Evolutionary conservation across 2,888 invertebrate genomes (phyloP).

Genomic region (Mythimna albipuncta): DNA sequence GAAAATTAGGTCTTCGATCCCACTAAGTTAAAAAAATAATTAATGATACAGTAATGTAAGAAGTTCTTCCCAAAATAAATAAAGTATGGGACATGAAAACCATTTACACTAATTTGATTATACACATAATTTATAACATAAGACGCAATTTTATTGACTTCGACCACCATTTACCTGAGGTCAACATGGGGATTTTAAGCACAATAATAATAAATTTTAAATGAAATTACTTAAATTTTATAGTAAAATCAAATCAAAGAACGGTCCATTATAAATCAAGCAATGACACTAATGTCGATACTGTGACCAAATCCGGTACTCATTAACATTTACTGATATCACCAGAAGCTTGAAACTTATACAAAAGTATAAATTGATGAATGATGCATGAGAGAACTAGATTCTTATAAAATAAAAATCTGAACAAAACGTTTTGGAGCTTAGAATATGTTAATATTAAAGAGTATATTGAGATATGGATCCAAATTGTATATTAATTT

Average conservation of each 20-base stretch:
- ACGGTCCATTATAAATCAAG: constrained; percentile 78
- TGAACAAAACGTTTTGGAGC: constrained; percentile 64
- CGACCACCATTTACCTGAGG: constrained; percentile 37
- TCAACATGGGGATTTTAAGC: constrained; percentile 51
- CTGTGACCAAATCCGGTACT: constrained; percentile 78
- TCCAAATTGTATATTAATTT: constrained; percentile 38
- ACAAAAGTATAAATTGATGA: constrained; percentile 82
- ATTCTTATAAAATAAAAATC: constrained; percentile 50
- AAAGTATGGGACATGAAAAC: constrained; percentile 35
- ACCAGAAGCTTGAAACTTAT: constrained; percentile 84
- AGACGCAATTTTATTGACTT: constrained; percentile 45
- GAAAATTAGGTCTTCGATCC: neutral
- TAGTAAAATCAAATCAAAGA: constrained; percentile 67
- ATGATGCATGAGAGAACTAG: constrained; percentile 80
- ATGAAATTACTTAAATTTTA: constrained; percentile 60
- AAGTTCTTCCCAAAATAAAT: constrained; percentile 13
- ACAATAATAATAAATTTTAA: constrained; percentile 69
- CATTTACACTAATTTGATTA: constrained; percentile 50
- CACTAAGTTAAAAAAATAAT: neutral
- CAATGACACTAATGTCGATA: constrained; percentile 80
- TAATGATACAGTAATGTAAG: no score
- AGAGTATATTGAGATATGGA: constrained; percentile 40
- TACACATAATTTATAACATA: constrained; percentile 41
- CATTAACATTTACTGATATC: constrained; percentile 85
- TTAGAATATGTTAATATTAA: constrained; percentile 45